Conservation (phyloP, 2,797 vertebrate genomes). For the Poecilia velifera region DNA sequence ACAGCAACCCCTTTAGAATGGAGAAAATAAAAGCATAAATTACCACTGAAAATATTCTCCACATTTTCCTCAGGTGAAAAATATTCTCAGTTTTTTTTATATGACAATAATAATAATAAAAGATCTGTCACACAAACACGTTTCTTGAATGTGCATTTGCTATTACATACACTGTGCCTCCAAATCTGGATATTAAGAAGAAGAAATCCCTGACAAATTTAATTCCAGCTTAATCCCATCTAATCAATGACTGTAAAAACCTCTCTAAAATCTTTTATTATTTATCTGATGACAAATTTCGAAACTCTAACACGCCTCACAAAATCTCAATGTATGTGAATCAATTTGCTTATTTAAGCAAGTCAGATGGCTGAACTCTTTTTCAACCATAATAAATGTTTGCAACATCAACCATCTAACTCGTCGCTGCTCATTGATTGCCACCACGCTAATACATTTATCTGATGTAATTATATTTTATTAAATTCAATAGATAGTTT, state of each 20-base stretch:
- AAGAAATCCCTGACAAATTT: conserved; percentile 64
- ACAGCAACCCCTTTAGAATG: not conserved
- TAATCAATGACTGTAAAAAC: conserved; percentile 65
- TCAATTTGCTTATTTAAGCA: not conserved
- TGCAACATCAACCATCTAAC: conserved; percentile 6
- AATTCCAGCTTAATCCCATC: conserved; percentile 64
- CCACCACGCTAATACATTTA: conserved; percentile 1
- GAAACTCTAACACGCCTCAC: conserved; percentile 33
- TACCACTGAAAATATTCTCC: conserved; percentile 11
- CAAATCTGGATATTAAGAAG: conserved; percentile 60
- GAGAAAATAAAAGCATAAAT: conserved; percentile 14
- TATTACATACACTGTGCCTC: conserved; percentile 50
- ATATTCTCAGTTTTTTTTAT: conserved; percentile 27
- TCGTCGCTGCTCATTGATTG: not conserved
- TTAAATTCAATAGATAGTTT: not conserved
- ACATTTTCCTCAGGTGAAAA: conserved; percentile 17
- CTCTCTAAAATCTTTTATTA: conserved; percentile 71
- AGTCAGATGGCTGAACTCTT: not conserved
- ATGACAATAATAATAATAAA: conserved; percentile 1
- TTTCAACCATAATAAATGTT: not conserved
- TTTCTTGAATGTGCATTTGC: conserved; percentile 52
- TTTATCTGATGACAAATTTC: conserved; percentile 64
- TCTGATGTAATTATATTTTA: conserved; percentile 9
- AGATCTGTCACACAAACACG: conserved; percentile 13
- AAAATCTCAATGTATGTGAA: not conserved